Conservation (phyloP, 2,113 vertebrate species). For the human (Homo sapiens) region DNA sequence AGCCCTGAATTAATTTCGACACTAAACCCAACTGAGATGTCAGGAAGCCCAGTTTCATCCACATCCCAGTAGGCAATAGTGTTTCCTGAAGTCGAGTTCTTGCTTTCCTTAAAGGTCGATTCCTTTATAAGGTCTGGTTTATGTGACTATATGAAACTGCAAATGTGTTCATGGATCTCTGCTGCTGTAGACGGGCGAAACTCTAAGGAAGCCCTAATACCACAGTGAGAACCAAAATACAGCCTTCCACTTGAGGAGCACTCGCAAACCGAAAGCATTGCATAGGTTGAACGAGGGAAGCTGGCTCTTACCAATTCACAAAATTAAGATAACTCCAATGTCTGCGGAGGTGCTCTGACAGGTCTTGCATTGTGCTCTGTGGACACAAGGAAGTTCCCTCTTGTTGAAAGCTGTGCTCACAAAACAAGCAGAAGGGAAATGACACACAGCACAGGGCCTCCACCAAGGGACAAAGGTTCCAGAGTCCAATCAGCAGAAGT, state of each 20-base stretch:
- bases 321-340: neutral
- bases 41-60: neutral
- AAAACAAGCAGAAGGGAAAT: neutral
- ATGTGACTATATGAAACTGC: neutral
- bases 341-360: neutral
- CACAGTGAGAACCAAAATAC: neutral
- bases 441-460: neutral
- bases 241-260: neutral
- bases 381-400: neutral
- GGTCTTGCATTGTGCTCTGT: neutral
- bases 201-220: neutral
- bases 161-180: neutral
- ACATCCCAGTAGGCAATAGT: neutral
- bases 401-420: neutral
- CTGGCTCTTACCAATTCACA: neutral
- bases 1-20: neutral
- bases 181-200: neutral
- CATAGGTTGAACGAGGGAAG: neutral
- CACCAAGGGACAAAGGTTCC: neutral
- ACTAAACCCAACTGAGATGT: neutral
- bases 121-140: neutral
- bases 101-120: neutral
- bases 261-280: rapidly evolving
- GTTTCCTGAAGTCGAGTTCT: neutral
- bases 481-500: rapidly evolving